These are phyloP conservation scores for Balaenoptera acutorostrata DNA, from an alignment of 2,113 vertebrate genomes.

Conservation along the genomic window DNA sequence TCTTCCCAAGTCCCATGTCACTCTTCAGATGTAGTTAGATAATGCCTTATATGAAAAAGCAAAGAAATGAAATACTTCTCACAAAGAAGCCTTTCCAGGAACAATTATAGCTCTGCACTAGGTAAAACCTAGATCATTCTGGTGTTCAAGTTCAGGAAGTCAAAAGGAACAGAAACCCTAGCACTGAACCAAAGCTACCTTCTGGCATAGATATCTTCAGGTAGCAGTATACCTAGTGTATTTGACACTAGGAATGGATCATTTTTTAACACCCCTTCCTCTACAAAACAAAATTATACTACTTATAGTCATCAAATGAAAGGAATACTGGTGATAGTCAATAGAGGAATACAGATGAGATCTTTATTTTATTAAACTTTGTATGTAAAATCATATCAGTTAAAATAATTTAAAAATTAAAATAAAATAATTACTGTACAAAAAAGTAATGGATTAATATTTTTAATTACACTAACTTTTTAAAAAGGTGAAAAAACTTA, in stretches of 20 bases:
- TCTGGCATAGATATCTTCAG: background rate
- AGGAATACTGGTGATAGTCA: background rate
- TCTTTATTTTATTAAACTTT: background rate
- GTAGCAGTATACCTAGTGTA: background rate
- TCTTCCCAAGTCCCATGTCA: background rate
- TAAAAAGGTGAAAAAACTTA: background rate
- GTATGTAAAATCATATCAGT: background rate
- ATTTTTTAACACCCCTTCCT: background rate
- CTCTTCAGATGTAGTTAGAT: background rate
- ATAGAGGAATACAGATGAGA: background rate
- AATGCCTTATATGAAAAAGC: background rate
- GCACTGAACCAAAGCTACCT: background rate
- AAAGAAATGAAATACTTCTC: background rate
- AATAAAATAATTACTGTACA: background rate
- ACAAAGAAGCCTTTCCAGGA: background rate
- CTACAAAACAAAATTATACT: background rate
- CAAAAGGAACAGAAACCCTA: background rate
- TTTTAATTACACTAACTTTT: background rate
- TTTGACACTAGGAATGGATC: background rate
- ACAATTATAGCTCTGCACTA: background rate
- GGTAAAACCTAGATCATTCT: background rate
- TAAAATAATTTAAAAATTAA: conserved; percentile 1
- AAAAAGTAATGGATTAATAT: background rate
- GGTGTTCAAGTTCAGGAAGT: background rate
- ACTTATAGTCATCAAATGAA: background rate